Evolutionary conservation across 2,888 invertebrate species (phyloP), one percentile per base, ranked within the genome.

Genomic region (Caenorhabditis sp.): DNA sequence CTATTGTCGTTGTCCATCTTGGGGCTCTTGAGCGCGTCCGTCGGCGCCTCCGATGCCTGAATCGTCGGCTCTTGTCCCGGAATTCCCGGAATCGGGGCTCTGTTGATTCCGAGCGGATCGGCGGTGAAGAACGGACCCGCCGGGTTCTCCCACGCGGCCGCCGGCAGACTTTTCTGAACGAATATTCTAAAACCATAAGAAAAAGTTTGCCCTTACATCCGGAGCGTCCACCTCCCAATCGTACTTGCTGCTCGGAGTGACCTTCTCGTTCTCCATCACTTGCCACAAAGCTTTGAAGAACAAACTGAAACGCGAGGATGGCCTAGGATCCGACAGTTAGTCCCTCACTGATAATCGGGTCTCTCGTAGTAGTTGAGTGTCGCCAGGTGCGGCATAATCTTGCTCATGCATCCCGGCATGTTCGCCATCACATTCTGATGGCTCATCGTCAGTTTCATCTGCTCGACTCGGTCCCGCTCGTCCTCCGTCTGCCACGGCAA

Each of bases 401-500:
- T 43, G 41, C 70, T 39, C 61, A 71, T 59, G n/a, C 52, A 50
- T 6, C 20, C 8, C 5, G 85, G 85, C 77, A 85, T 80, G 45
- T 82, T 74, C 39, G 66, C 50, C 66, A 79, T 65, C 1, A 85
- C 79, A 2, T 58, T 45, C 6, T 72, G 78, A 22, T 78, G 68
- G 9, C 37, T 30, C 26, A 79, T 55, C 27, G 61, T 39, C 30
- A 75, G 50, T 56, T 85, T 85, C 76, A 68, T 71, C n/a, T 35
- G 46, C 27, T 77, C 78, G 24, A 82, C 74, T 11, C 50, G 53
- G 13, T 30, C 66, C 26, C 79, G 81, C 17, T 83, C 83, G 17
- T 63, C 53, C 22, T 59, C 75, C 11, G 50, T 72, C 72, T 85
- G 85, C 86, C 86, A 86, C 13, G 85, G 86, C 27, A 86, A 74